Percentiles rank a stretch among this genome's conserved stretches.
phyloP scores from a whole-genome alignment of 2,797 vertebrate species.

The Chelon labrosus region DNA sequence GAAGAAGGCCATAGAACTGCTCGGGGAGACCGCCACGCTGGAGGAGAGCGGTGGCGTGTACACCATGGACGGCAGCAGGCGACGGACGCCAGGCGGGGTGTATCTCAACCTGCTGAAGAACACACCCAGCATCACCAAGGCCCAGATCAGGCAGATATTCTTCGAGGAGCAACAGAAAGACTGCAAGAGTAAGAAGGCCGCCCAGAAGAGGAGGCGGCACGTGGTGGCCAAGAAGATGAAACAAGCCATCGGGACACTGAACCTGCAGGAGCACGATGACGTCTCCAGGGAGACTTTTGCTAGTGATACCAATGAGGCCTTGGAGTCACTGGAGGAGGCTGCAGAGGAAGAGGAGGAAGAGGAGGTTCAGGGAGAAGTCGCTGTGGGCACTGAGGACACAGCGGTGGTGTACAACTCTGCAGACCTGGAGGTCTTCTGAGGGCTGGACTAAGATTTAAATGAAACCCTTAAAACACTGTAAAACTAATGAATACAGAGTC shows the following conservation, averaged over 20 bases:
- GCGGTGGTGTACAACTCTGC: conserved; percentile 91
- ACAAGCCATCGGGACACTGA: conserved; percentile 93
- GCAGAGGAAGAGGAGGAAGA: conserved; percentile 86
- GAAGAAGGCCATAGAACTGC: conserved; percentile 93
- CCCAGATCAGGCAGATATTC: conserved; percentile 94
- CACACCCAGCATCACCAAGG: conserved; percentile 89
- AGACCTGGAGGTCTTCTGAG: conserved; percentile 94
- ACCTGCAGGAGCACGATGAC: conserved; percentile 96
- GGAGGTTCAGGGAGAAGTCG: conserved; percentile 77
- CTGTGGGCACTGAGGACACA: conserved; percentile 88
- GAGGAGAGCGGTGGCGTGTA: conserved; percentile 94
- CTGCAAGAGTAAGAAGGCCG: conserved; percentile 91
- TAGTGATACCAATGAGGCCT: conserved; percentile 95
- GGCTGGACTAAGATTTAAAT: not conserved
- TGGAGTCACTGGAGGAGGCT: conserved; percentile 92
- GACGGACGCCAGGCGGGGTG: conserved; percentile 96
- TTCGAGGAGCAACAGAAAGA: conserved; percentile 91
- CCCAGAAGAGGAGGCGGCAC: conserved; percentile 92
- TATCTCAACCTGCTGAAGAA: conserved; percentile 96
- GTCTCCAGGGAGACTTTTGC: conserved; percentile 96
- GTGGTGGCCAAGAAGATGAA: conserved; percentile 96
- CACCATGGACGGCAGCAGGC: conserved; percentile 94
- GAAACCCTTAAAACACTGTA: conserved; percentile 27
- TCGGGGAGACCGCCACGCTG: conserved; percentile 92
- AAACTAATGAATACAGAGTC: not conserved